Conservation (phyloP, 1,140 invertebrate genomes). For the Hydropsyche tenuis region DNA sequence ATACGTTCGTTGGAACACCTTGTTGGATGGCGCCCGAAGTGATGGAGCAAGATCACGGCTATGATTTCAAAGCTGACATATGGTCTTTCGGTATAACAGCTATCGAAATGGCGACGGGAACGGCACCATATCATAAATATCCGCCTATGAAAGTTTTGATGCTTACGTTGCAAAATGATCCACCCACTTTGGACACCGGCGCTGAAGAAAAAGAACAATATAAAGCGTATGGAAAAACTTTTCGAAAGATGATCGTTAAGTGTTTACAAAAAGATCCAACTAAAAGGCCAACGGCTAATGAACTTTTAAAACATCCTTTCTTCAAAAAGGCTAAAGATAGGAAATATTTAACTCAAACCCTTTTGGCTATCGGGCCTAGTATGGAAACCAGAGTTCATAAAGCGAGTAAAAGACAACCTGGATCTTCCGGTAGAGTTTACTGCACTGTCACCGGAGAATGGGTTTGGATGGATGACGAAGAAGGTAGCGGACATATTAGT, state of each 20-base stretch:
- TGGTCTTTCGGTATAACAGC: constrained; percentile 99
- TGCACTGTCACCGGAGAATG: constrained; percentile 90
- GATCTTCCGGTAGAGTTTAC: constrained; percentile 86
- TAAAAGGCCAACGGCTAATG: constrained; percentile 95
- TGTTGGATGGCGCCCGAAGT: constrained; percentile 99
- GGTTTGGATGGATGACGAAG: constrained; percentile 87
- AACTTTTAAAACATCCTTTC: constrained; percentile 97
- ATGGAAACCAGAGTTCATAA: constrained; percentile 77
- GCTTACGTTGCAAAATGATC: constrained; percentile 98
- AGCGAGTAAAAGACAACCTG: constrained; percentile 80
- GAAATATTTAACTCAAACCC: constrained; percentile 89
- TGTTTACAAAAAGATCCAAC: constrained; percentile 96
- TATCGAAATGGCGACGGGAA: constrained; percentile 98
- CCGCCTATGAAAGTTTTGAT: constrained; percentile 99
- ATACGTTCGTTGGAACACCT: constrained; percentile 97
- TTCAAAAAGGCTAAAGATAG: constrained; percentile 99
- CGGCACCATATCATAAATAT: constrained; percentile 99
- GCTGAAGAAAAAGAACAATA: constrained; percentile 99
- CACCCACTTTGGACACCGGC: constrained; percentile 90
- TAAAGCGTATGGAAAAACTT: constrained; percentile 97
- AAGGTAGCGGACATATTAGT: constrained; percentile 52
- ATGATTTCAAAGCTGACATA: constrained; percentile 99
- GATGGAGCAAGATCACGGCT: constrained; percentile 99
- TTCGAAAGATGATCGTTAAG: constrained; percentile 95
- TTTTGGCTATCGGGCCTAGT: constrained; percentile 81